Conservation (phyloP, 2,888 invertebrate genomes). For the Lasioglossum pauxillum region DNA sequence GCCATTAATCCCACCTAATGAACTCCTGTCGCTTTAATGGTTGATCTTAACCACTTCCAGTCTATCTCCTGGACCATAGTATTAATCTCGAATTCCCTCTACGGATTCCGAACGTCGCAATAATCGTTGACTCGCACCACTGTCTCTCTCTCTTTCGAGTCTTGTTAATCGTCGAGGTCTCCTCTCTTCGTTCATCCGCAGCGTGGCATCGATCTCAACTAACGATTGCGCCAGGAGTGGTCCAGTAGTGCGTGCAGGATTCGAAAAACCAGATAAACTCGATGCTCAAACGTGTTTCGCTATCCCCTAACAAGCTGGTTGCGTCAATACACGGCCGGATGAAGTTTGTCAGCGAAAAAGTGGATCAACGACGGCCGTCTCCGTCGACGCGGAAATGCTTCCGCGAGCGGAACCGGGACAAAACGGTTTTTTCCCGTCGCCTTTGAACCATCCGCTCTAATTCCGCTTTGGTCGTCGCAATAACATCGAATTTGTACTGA, state of each 20-base stretch:
- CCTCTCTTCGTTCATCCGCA: not conserved
- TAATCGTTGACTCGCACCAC: not conserved
- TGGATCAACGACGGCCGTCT: constrained; percentile 16
- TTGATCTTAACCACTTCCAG: not conserved
- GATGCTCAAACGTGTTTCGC: not conserved
- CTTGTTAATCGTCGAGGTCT: not conserved
- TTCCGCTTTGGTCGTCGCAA: not conserved
- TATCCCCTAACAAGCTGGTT: not conserved
- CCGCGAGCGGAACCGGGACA: not conserved
- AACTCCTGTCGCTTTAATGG: not conserved
- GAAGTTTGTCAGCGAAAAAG: constrained; percentile 2
- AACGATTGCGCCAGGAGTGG: not conserved
- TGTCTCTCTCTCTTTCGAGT: not conserved
- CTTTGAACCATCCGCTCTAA: not conserved
- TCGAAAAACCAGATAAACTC: not conserved
- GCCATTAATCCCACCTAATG: not conserved
- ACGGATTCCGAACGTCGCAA: not conserved
- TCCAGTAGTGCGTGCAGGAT: not conserved
- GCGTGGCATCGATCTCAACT: not conserved
- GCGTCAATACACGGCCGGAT: not conserved
- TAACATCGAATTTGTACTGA: not conserved
- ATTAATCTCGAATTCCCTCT: not conserved
- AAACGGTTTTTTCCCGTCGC: not conserved
- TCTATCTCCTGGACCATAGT: not conserved
- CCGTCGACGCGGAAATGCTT: constrained; percentile 18